These are phyloP conservation scores for Cephus cinctus DNA, from an alignment of 1,140 invertebrate species.

Conservation along the genomic window DNA sequence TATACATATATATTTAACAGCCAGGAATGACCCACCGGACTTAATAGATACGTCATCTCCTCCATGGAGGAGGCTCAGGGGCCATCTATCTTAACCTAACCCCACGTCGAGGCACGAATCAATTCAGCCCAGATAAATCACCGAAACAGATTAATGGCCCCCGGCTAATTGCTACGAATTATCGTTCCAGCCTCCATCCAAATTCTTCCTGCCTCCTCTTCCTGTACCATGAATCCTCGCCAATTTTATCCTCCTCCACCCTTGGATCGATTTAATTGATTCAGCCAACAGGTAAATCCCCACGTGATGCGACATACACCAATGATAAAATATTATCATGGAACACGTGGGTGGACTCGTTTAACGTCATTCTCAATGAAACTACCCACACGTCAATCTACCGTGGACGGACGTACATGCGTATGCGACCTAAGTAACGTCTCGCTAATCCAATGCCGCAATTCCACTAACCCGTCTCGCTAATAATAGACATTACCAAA, in stretches of 20 bases:
- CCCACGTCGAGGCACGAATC: no score
- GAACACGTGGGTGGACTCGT: constrained; percentile 23
- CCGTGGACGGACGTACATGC: no score
- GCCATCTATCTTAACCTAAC: constrained; percentile 31
- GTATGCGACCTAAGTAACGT: background rate
- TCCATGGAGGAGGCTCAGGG: no score
- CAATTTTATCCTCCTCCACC: background rate
- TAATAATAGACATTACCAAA: no score
- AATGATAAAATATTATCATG: background rate
- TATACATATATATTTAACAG: no score
- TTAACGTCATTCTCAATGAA: no score
- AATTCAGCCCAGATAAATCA: constrained; percentile 34
- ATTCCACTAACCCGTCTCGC: background rate
- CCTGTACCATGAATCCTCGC: no score
- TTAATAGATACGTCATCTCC: no score
- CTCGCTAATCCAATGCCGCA: background rate
- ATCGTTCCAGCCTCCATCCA: constrained; percentile 23
- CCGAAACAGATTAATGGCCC: constrained; percentile 36
- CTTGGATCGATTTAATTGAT: background rate
- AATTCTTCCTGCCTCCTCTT: constrained; percentile 29
- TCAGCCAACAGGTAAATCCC: background rate
- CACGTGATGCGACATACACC: constrained; percentile 16
- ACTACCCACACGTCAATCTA: constrained; percentile 32
- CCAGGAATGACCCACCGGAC: no score
- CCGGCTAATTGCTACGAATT: no score